Evolutionary conservation across 2,113 vertebrate species (phyloP).

Genomic region (Hemicordylus capensis): DNA sequence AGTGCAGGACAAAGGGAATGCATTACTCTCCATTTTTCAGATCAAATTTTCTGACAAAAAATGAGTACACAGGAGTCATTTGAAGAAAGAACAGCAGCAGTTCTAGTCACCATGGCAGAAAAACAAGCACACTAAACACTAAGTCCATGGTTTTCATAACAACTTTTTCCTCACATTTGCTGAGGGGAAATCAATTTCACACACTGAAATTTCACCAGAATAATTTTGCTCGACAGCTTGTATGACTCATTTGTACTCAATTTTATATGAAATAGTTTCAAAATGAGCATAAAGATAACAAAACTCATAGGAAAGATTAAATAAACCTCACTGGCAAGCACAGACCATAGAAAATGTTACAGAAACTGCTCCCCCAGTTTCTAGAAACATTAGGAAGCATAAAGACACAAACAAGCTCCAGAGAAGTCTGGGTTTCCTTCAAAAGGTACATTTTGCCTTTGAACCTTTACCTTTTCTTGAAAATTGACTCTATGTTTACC

Average conservation of each 20-base stretch:
- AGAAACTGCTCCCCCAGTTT: neutral
- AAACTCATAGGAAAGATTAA: no score
- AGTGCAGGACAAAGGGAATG: neutral
- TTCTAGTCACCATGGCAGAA: conserved; percentile 8
- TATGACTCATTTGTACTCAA: conserved; percentile 6
- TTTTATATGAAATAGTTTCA: neutral
- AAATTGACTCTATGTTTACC: conserved; percentile 20
- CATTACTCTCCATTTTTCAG: neutral
- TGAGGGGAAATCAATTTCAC: conserved; percentile 16
- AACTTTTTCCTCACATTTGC: conserved; percentile 12
- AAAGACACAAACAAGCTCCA: neutral
- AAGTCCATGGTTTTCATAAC: conserved; percentile 17
- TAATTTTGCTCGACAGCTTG: conserved; percentile 3
- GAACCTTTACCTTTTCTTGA: neutral
- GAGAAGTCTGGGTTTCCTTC: conserved; percentile 23
- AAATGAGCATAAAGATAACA: conserved; percentile 13
- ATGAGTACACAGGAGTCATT: neutral
- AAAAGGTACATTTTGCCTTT: conserved; percentile 21
- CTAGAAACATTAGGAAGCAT: neutral
- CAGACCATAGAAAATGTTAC: neutral
- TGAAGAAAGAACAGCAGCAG: neutral
- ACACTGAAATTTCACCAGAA: conserved; percentile 20
- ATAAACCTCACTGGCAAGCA: conserved; percentile 11
- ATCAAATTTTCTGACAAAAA: neutral
- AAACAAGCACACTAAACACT: conserved; percentile 14